These are phyloP conservation scores for Oceanites oceanicus DNA, from an alignment of 2,113 vertebrate genomes.

Conservation along the genomic window DNA sequence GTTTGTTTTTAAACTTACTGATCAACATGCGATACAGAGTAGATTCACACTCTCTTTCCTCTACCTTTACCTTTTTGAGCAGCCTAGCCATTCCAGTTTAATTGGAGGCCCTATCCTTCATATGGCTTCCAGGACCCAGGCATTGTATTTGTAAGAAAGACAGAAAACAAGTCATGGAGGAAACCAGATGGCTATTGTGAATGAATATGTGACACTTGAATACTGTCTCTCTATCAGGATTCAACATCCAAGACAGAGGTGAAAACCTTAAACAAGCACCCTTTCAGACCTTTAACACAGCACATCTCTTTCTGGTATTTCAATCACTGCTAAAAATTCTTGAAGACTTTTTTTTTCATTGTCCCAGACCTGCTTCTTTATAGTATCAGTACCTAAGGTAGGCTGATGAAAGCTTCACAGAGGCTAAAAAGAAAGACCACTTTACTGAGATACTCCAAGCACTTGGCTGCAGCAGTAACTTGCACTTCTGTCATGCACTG, in stretches of 20 bases:
- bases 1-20: not conserved
- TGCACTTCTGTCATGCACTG: not conserved
- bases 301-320: slow-evolving; percentile 27
- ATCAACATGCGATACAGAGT: not conserved
- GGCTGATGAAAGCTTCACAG: not conserved
- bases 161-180: not conserved
- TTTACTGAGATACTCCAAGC: not conserved
- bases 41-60: not conserved
- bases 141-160: not conserved
- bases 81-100: not conserved
- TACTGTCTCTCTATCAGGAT: not conserved
- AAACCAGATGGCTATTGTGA: not conserved
- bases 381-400: not conserved
- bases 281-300: slow-evolving; percentile 37
- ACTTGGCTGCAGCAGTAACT: not conserved
- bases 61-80: not conserved
- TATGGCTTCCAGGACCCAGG: not conserved
- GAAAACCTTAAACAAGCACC: slow-evolving; percentile 25
- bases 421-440: not conserved
- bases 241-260: slow-evolving; percentile 14
- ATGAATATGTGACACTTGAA: not conserved
- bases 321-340: not conserved
- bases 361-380: not conserved
- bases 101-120: not conserved
- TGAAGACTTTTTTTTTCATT: not conserved